Conservation (phyloP, 2,113 vertebrate genomes). For the Abramis brama region DNA sequence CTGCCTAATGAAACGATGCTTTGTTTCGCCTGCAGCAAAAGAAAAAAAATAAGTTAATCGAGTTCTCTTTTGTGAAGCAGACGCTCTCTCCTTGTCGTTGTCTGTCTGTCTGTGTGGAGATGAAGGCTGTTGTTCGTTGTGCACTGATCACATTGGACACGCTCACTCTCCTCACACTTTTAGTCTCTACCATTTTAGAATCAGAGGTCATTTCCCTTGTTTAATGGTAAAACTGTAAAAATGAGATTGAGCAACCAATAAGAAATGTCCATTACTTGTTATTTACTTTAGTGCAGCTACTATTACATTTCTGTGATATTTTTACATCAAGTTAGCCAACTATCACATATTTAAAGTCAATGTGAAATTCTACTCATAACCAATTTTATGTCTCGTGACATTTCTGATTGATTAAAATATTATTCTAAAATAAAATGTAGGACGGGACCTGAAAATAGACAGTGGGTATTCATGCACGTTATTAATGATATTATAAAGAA, state of each 20-base stretch:
- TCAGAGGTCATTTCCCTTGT: background rate
- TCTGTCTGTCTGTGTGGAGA: background rate
- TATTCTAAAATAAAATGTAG: no score
- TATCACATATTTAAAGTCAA: no score
- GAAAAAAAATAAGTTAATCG: conserved; percentile 70
- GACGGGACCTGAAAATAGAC: background rate
- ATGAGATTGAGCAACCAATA: background rate
- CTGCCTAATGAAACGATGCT: conserved; percentile 77
- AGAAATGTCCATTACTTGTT: background rate
- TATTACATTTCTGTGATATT: no score
- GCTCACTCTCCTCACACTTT: background rate
- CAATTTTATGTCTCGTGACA: background rate
- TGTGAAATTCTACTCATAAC: no score
- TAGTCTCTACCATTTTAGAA: background rate
- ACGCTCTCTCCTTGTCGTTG: conserved; percentile 67
- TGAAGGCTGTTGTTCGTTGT: background rate
- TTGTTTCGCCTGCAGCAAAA: conserved; percentile 73
- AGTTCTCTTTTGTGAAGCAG: conserved; percentile 73
- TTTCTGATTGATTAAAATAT: background rate
- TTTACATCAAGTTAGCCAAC: no score
- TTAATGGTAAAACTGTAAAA: background rate
- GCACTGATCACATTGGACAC: background rate
- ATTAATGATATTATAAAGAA: no score
- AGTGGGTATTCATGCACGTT: no score
- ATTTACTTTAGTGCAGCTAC: no score